Base-by-base conservation (phyloP, 2,888 invertebrate species). In the Coelopa pilipes region DNA sequence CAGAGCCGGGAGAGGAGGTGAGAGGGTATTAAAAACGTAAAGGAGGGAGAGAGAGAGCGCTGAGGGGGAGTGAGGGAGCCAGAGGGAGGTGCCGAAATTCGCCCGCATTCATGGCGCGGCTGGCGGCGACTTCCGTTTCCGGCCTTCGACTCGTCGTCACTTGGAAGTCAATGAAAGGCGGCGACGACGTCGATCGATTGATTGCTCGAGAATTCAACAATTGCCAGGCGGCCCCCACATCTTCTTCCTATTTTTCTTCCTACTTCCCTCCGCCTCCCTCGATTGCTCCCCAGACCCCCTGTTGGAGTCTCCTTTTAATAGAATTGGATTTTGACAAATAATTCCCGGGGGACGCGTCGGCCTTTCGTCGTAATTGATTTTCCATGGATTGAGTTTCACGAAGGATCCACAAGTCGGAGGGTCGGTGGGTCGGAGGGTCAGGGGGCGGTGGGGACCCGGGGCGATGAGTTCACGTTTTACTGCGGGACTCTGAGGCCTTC, bases 291-390 rank as follows among this genome's bases (percentile, higher is more conserved):
- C 13, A 17, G 11, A 12, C 57, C 57, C 57, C 4, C 10, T 59
- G 24, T 47, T 24, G 15, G 53, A 24, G 21, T n/a, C 34, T 24
- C 46, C 19, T n/a, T 46, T 69, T 69, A 69, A 55, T 55, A 19
- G 45, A 46, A 69, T 69, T 69, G 55, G 46, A 46, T 70, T 60
- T 70, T 47, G 49, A 46, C 24, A 62, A 34, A 21, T 62, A 45
- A 62, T 62, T 62, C 34, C 0, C 10, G 5, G 34, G 62, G 34
- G 19, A 66, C 19, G 66, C 66, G 19, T 69, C 46, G 1, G 59
- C 34, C n/a, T 69, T 69, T 69, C 17, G 59, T 45, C 46, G 46
- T 69, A 69, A 69, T 69, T 69, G 69, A 69, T 47, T 57, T 69
- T 59, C 34, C 21, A 69, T 69, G 46, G 69, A 69, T 69, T 69